A percentile compares a stretch with the other conserved stretches of the same genome.
Conservation (phyloP, 2,113 vertebrate species). For the Nettapus auritus region DNA sequence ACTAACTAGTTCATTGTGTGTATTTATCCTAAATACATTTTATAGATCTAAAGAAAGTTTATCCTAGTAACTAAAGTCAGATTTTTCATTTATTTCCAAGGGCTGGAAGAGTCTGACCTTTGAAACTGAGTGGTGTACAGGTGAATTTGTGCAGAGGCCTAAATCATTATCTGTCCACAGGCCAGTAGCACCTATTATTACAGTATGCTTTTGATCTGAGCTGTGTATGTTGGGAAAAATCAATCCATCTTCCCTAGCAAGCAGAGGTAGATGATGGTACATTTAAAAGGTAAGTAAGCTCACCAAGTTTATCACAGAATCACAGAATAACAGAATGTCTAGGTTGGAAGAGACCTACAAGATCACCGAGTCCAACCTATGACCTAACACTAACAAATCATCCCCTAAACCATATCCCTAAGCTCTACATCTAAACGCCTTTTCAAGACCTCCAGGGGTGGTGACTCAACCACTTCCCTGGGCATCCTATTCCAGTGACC, state of each 20-base stretch:
- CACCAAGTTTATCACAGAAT: no score
- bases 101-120: neutral
- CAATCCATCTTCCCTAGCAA: neutral
- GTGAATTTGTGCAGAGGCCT: neutral
- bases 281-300: neutral
- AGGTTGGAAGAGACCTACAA: no score
- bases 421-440: no score
- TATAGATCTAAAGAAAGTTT: neutral
- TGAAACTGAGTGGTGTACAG: accelerated
- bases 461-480: no score
- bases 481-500: no score
- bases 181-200: neutral
- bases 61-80: neutral
- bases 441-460: no score
- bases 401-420: no score
- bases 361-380: no score
- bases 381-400: no score
- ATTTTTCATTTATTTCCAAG: neutral
- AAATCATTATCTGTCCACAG: neutral
- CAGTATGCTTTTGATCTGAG: neutral
- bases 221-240: neutral
- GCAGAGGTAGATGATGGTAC: neutral
- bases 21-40: neutral
- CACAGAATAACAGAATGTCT: no score
- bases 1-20: neutral